Evolutionary conservation across 64 coral and sea anemone genomes (phyloP), one percentile per base, ranked within the genome.

Genomic region (Dendronephthya gigantea): DNA sequence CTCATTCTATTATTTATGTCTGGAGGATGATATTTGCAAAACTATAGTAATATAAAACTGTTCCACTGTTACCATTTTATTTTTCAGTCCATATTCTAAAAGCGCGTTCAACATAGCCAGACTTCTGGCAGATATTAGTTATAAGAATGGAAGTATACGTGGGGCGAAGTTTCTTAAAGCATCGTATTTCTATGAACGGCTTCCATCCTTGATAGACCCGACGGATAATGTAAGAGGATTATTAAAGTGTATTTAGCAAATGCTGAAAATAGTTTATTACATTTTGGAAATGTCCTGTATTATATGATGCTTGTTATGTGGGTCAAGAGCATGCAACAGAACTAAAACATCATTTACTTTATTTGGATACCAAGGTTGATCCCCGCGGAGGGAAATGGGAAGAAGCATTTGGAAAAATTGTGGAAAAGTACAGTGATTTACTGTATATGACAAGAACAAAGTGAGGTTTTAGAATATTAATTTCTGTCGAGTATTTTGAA

Each of bases 11-110:
- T n/a, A n/a, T n/a, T n/a, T n/a, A n/a, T n/a, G n/a, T n/a, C n/a
- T n/a, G n/a, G n/a, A n/a, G n/a, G n/a, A n/a, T n/a, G n/a, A n/a
- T n/a, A n/a, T n/a, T n/a, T n/a, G n/a, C n/a, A n/a, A 90, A 90
- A 90, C 48, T 22, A 7, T 29, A 52, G 4, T n/a, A 14, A 83
- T 70, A 9, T 45, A 45, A 11, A 45, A 45, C 4, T 45, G 11
- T 6, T 45, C 11, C 11, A 45, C 11, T 45, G 41, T 45, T 45
- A 45, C 6, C 25, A 22, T 48, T 81, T 30, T 83, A 11, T 49
- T 68, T 88, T 90, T 49, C 66, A 97, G 94, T 41, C 94, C 89
- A 68, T 48, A 93, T 25, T 93, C 94, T n/a, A 55, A 84, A 13
- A 91, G 82, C 33, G 87, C 75, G 25, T 55, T 93, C 35, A 87